These are phyloP conservation scores for Tanypteryx hageni DNA, from an alignment of 2,888 invertebrate species.

Conservation along the genomic window DNA sequence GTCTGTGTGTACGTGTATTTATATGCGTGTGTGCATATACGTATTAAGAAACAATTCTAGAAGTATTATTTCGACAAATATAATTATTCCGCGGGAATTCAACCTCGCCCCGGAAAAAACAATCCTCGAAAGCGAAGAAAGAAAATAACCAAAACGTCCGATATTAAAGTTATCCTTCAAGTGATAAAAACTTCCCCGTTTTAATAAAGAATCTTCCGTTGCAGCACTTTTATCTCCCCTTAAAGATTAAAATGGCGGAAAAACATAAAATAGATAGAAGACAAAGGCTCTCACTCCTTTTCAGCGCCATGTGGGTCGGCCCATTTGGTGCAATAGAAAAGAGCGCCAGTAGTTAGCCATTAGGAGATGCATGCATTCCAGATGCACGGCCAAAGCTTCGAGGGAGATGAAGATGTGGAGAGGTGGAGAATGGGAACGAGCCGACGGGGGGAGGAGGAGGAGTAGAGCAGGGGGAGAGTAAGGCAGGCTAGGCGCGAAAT, in stretches of 20 bases:
- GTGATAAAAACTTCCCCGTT: not conserved
- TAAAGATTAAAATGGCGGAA: not conserved
- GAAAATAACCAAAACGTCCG: too few species aligned
- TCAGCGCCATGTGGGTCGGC: not conserved
- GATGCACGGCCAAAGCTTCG: not conserved
- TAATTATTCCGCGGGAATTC: too few species aligned
- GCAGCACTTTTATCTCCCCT: not conserved
- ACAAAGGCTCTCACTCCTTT: not conserved
- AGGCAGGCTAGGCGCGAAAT: too few species aligned
- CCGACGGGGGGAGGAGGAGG: too few species aligned
- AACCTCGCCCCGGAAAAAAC: too few species aligned
- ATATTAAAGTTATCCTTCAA: too few species aligned
- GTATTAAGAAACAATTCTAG: too few species aligned
- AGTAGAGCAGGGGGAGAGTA: not conserved
- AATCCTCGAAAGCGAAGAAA: too few species aligned
- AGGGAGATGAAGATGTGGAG: not conserved
- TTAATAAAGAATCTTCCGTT: not conserved
- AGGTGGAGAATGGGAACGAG: not conserved
- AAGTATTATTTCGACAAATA: too few species aligned
- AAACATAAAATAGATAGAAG: not conserved
- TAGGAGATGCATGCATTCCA: slow-evolving; percentile 12
- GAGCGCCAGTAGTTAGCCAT: slow-evolving; percentile 21
- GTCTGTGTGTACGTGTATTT: too few species aligned
- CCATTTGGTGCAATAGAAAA: not conserved
- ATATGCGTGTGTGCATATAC: too few species aligned